Evolutionary conservation across 2,113 vertebrate genomes (phyloP), one percentile per base, ranked within the genome.

Genomic region (Agapornis roseicollis): DNA sequence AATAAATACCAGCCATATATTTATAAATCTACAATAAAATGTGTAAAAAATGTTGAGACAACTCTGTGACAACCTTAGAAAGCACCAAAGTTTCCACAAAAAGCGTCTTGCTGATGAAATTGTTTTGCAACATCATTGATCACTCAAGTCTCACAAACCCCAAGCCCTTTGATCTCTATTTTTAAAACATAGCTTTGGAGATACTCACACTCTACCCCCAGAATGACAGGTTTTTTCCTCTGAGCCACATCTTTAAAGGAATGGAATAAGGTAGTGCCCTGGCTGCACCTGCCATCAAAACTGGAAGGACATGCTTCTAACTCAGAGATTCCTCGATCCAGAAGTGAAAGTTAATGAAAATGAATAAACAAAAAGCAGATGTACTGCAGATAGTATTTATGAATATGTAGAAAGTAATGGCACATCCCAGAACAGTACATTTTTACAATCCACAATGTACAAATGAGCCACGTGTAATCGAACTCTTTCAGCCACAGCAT

Each of bases 221-320:
- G 14, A 22, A 87, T 0, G 2, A 8, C 10, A 13, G 18, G 14
- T 41, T 23, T 71, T 74, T 66, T 84, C 13, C 22, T 50, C 27
- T 68, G 24, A 86, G 35, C 3, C 4, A 31, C 2, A 0, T 46
- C 60, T 39, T 81, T 39, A 39, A 31, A 66, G 65, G 16, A 71
- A 7, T 52, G 9, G 18, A 86, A 68, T 1, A 27, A 15, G 20
- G 17, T 23, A 72, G 5, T 42, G 35, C 10, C 8, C 17, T 20
- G 28, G 23, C 11, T 73, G 15, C 7, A 55, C 2, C 13, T 58
- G 17, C n/a, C 50, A 68, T 1, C 1, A 0, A 55, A 87, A 69
- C 11, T 3, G 1, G 4, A 2, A 1, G 22, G n/a, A 81, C 33
- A 52, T 0, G 0, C 60, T 37, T 23, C 1, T 0, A 10, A 13